Conservation (phyloP, 2,797 vertebrate genomes). For the Otolemur crassicaudatus region DNA sequence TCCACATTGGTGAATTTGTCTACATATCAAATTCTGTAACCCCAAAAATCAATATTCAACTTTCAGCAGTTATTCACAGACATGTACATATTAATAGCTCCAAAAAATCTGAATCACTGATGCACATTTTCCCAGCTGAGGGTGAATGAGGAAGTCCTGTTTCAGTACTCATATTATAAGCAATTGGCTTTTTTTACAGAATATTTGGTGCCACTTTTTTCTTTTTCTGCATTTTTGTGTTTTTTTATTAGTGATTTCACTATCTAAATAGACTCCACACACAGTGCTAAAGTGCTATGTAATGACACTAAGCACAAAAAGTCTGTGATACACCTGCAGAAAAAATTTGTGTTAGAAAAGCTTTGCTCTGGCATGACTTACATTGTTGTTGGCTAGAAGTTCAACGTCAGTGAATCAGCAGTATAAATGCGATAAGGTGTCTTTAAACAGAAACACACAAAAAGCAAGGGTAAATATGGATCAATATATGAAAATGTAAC, state of each 20-base stretch:
- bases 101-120: neutral
- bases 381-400: neutral
- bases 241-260: neutral
- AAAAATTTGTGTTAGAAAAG: neutral
- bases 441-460: neutral
- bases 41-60: neutral
- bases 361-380: neutral
- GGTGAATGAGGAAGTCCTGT: neutral
- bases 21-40: neutral
- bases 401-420: neutral
- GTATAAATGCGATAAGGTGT: neutral
- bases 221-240: neutral
- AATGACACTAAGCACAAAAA: neutral
- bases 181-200: neutral
- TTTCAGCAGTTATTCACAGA: neutral
- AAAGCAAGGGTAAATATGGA: neutral
- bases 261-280: neutral
- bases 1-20: neutral
- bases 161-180: neutral
- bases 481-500: neutral
- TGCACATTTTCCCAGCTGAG: neutral
- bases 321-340: neutral
- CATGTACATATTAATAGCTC: neutral
- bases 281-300: neutral
- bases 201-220: neutral